These are phyloP conservation scores for Chondrilla cf. caribensis DNA, from an alignment of 37 sponge, comb jelly and placozoan genomes.

Conservation along the genomic window DNA sequence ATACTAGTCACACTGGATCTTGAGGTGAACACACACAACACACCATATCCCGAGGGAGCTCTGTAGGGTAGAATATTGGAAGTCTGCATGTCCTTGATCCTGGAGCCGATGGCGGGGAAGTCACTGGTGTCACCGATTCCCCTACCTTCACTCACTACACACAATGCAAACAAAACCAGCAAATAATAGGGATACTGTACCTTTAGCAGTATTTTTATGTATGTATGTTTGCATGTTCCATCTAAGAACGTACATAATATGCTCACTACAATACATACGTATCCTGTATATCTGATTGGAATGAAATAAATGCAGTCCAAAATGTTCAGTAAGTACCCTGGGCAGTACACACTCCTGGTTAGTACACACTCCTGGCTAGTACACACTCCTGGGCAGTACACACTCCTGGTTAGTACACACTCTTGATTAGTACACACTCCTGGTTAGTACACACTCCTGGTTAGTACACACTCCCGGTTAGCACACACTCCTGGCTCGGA, in stretches of 20 bases:
- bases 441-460: too few species aligned
- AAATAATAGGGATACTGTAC: not conserved
- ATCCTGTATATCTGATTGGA: too few species aligned
- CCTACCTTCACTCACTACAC: not conserved
- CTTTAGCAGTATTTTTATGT: not conserved
- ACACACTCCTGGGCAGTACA: too few species aligned
- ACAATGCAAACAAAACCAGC: not conserved
- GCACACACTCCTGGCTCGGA: too few species aligned
- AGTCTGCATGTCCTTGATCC: not conserved
- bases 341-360: too few species aligned
- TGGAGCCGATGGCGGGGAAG: not conserved
- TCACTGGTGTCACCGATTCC: not conserved
- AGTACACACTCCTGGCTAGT: too few species aligned
- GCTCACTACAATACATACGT: too few species aligned
- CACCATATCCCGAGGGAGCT: conserved; percentile 13
- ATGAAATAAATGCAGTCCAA: too few species aligned
- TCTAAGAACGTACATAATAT: not conserved
- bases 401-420: too few species aligned
- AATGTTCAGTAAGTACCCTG: too few species aligned
- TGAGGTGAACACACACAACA: not conserved
- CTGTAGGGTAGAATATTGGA: conserved; percentile 1
- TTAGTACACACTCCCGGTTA: too few species aligned
- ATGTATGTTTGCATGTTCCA: not conserved
- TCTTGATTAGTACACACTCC: too few species aligned
- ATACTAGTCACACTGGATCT: not conserved